Percentiles rank a stretch among this genome's conserved stretches.
Conservation (phyloP, 2,113 vertebrate genomes). For the cat (Felis catus) region DNA sequence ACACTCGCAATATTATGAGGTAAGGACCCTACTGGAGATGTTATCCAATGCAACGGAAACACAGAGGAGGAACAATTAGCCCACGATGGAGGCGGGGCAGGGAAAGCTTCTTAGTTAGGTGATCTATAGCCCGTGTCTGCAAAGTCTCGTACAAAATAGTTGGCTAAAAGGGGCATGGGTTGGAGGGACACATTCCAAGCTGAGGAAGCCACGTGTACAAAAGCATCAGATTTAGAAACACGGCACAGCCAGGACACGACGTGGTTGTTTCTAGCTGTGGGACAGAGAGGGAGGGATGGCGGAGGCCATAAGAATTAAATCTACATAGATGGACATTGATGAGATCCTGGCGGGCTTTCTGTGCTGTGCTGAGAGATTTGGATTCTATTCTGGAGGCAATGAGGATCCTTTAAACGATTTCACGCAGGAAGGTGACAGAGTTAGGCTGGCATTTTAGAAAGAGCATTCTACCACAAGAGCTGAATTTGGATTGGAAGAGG, state of each 20-base stretch:
- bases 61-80: not conserved
- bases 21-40: not conserved
- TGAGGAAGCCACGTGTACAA: not conserved
- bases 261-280: not conserved
- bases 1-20: accelerated
- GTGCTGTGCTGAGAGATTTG: not conserved
- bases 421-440: not conserved
- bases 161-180: not conserved
- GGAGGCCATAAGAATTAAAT: not conserved
- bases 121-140: not conserved
- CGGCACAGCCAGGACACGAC: accelerated
- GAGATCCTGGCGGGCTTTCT: not conserved
- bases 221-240: not conserved
- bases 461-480: not conserved
- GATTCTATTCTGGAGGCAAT: not conserved
- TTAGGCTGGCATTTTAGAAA: not conserved
- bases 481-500: not conserved
- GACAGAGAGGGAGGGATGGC: accelerated
- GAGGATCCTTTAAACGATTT: not conserved
- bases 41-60: not conserved
- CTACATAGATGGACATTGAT: accelerated
- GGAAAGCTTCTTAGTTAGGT: not conserved
- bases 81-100: not conserved
- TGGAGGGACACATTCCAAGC: not conserved
- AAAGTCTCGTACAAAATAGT: not conserved